Conservation (phyloP, 2,888 invertebrate genomes). For the Tachina grossa region DNA sequence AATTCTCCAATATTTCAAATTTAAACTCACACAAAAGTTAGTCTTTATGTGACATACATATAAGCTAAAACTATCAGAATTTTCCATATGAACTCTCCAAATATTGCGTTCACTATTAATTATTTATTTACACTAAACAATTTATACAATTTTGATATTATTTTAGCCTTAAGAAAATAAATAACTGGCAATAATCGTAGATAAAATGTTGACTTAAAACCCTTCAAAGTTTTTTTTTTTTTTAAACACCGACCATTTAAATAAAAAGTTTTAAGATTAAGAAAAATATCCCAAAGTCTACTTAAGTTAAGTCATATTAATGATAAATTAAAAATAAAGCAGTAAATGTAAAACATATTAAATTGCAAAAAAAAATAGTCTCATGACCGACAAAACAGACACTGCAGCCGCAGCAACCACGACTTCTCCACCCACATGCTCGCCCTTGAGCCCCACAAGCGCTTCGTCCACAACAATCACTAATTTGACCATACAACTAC, state of each 20-base stretch:
- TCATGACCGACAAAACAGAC: conserved; percentile 44
- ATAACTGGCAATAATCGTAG: background rate
- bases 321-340: background rate
- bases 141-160: too few species aligned
- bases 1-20: too few species aligned
- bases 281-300: background rate
- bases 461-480: conserved; percentile 16
- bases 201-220: conserved; percentile 30
- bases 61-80: too few species aligned
- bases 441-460: background rate
- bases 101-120: too few species aligned
- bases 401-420: conserved; percentile 13
- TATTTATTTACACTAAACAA: too few species aligned
- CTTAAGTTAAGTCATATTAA: background rate
- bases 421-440: conserved; percentile 18
- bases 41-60: too few species aligned
- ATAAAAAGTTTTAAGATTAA: conserved; percentile 6
- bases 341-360: conserved; percentile 1
- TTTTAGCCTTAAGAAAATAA: background rate
- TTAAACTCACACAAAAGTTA: too few species aligned
- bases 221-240: conserved; percentile 30
- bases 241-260: conserved; percentile 26
- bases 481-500: conserved; percentile 30
- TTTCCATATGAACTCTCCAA: too few species aligned
- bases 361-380: conserved; percentile 18